Percentiles rank a stretch among this genome's conserved stretches.
phyloP scores from a whole-genome alignment of 2,888 invertebrate genomes.

The Mythimna pallens region DNA sequence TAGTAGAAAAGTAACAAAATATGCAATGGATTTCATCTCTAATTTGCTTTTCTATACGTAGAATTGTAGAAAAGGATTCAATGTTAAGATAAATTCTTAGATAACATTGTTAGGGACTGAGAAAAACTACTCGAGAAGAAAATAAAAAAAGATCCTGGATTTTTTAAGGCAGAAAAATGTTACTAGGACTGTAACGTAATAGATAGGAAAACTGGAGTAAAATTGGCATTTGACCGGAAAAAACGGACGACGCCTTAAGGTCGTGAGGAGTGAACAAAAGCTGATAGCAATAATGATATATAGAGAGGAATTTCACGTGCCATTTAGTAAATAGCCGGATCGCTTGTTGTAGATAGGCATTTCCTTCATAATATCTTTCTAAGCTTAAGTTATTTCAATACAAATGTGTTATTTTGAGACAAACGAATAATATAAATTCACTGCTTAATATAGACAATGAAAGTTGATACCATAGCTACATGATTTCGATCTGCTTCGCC shows the following conservation, averaged over 20 bases:
- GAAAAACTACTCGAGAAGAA: slow-evolving; percentile 22
- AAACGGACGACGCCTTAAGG: slow-evolving; percentile 42
- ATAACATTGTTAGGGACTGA: slow-evolving; percentile 6
- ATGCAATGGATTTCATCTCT: not conserved
- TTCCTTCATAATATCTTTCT: slow-evolving; percentile 12
- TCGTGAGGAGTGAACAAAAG: slow-evolving; percentile 52
- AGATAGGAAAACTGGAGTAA: slow-evolving; percentile 48
- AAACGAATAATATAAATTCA: not conserved
- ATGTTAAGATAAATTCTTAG: slow-evolving; percentile 12
- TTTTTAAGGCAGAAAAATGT: slow-evolving; percentile 31
- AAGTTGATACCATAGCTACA: not conserved
- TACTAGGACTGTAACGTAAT: slow-evolving; percentile 37
- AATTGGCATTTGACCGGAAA: slow-evolving; percentile 57
- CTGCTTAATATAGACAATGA: too few relatives aligned
- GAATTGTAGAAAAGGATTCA: slow-evolving; percentile 10
- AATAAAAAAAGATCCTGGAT: slow-evolving; percentile 15
- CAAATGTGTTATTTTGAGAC: not conserved
- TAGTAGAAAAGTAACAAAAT: too few relatives aligned
- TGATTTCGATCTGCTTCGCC: not conserved
- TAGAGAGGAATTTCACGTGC: slow-evolving; percentile 49
- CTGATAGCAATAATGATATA: slow-evolving; percentile 65
- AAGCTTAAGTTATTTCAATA: not conserved
- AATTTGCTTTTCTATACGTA: not conserved
- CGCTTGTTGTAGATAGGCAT: slow-evolving; percentile 38
- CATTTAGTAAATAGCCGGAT: slow-evolving; percentile 57